A percentile compares a stretch with the other conserved stretches of the same genome.
Evolutionary conservation across 2,797 vertebrate species (phyloP).

Genomic region (Borostomias antarcticus): DNA sequence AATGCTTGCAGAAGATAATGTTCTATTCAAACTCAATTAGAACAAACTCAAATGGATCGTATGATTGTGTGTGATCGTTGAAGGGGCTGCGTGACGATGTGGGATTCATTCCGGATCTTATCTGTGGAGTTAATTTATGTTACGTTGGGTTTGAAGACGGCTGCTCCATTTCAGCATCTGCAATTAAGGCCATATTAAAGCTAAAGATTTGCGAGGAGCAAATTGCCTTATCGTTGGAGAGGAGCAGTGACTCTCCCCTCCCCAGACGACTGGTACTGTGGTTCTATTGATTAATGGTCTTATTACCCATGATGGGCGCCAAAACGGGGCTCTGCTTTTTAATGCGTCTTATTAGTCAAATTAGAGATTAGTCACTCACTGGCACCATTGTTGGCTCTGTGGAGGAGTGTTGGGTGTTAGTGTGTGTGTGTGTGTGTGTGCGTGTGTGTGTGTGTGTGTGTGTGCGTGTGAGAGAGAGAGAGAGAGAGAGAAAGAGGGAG

Average conservation of each 20-base stretch:
- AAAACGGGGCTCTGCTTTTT: not conserved
- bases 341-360: not conserved
- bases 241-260: conserved; percentile 7
- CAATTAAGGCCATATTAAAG: conserved; percentile 25
- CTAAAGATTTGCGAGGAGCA: conserved; percentile 24
- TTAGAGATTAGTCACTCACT: conserved; percentile 9
- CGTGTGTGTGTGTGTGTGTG: conserved; percentile 1
- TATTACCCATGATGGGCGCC: conserved; percentile 35
- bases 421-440: conserved; percentile 2
- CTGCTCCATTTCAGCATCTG: conserved; percentile 11
- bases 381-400: conserved; percentile 1
- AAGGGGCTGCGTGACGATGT: not conserved
- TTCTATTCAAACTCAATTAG: conserved; percentile 28
- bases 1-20: conserved; percentile 5
- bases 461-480: not conserved
- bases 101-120: conserved; percentile 24
- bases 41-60: conserved; percentile 26
- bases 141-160: conserved; percentile 18
- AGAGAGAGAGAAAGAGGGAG: conserved; percentile 24
- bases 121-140: conserved; percentile 31
- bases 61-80: conserved; percentile 30
- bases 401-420: not conserved
- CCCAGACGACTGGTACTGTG: conserved; percentile 20
- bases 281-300: conserved; percentile 40
- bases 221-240: conserved; percentile 15